Percentiles rank a stretch among this genome's conserved stretches.
These are phyloP conservation scores for Idaea aversata DNA, from an alignment of 2,888 invertebrate genomes.

Conservation along the genomic window DNA sequence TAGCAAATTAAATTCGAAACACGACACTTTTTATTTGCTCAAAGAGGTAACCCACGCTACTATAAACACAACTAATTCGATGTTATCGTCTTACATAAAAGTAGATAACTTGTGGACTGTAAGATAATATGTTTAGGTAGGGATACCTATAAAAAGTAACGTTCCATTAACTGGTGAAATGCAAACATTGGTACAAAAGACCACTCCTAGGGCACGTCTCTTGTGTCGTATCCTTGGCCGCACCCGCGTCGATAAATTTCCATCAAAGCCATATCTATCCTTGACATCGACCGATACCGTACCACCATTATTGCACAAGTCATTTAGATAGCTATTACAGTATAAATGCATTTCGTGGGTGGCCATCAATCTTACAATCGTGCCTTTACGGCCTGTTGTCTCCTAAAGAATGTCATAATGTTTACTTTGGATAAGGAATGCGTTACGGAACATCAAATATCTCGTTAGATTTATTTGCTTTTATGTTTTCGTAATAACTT, in stretches of 20 bases:
- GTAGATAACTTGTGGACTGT: constrained; percentile 7
- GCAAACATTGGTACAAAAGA: constrained; percentile 54
- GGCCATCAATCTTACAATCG: constrained; percentile 54
- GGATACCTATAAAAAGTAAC: constrained; percentile 39
- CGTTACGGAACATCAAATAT: constrained; percentile 22
- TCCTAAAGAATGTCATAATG: constrained; percentile 43
- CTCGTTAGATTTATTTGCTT: constrained; percentile 26
- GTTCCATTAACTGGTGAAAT: constrained; percentile 63
- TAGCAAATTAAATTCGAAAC: not conserved
- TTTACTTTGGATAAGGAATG: constrained; percentile 32
- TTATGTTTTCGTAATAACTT: constrained; percentile 13
- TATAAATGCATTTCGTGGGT: constrained; percentile 71
- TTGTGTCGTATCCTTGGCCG: constrained; percentile 64
- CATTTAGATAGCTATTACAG: constrained; percentile 72
- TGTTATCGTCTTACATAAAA: not conserved
- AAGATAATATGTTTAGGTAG: constrained; percentile 36
- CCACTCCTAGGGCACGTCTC: constrained; percentile 63
- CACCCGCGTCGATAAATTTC: constrained; percentile 69
- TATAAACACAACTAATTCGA: not conserved
- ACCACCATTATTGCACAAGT: constrained; percentile 62
- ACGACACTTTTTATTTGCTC: not conserved
- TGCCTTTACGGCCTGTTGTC: constrained; percentile 39
- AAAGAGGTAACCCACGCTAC: not conserved
- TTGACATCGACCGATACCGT: constrained; percentile 64
- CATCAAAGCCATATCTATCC: constrained; percentile 69